These are phyloP conservation scores for Forbesichthys papilliferus DNA, from an alignment of 2,113 vertebrate genomes.

Conservation along the genomic window DNA sequence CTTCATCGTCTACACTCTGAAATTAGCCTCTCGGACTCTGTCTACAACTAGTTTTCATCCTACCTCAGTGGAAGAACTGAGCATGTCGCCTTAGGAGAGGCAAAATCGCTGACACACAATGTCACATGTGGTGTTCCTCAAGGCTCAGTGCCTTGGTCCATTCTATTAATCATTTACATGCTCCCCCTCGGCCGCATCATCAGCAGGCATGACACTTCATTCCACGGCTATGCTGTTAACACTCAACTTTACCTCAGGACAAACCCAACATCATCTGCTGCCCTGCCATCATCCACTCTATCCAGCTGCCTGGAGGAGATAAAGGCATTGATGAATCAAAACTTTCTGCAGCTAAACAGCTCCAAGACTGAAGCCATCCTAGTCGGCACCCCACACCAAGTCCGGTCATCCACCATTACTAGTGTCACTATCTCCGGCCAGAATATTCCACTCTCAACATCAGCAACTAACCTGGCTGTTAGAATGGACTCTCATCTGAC, in stretches of 20 bases:
- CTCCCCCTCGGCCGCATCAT: too few relatives aligned
- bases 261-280: background rate
- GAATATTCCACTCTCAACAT: constrained; percentile 1
- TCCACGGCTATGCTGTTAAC: background rate
- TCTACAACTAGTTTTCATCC: background rate
- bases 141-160: background rate
- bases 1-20: background rate
- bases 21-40: background rate
- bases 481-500: background rate
- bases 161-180: background rate
- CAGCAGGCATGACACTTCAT: background rate
- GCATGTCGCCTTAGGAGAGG: background rate
- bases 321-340: constrained; percentile 2
- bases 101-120: background rate
- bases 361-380: constrained; percentile 8
- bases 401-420: background rate
- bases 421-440: background rate
- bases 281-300: background rate
- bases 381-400: background rate
- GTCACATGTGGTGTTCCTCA: background rate
- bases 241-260: background rate
- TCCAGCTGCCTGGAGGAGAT: background rate
- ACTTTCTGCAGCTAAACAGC: constrained; percentile 5
- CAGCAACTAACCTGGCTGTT: background rate
- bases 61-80: background rate